Conservation (phyloP, 2,113 vertebrate genomes). For the Zootoca vivipara region DNA sequence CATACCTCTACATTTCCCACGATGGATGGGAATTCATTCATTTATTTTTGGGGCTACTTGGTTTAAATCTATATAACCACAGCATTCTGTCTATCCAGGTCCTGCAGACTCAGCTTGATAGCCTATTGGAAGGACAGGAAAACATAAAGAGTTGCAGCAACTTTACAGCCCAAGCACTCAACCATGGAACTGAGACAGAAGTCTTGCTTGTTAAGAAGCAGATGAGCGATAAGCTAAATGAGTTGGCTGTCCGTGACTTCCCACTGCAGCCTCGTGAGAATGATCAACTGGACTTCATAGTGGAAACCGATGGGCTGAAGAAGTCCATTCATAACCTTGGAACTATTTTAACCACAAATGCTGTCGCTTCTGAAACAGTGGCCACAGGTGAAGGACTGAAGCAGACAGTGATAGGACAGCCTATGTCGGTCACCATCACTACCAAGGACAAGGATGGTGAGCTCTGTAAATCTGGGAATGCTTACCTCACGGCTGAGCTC, state of each 20-base stretch:
- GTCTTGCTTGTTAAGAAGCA: slow-evolving; percentile 97
- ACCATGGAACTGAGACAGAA: slow-evolving; percentile 91
- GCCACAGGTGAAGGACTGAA: slow-evolving; percentile 92
- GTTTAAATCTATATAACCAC: not conserved
- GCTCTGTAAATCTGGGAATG: slow-evolving; percentile 94
- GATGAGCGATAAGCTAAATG: slow-evolving; percentile 91
- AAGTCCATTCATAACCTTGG: slow-evolving; percentile 97
- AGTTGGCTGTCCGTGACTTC: slow-evolving; percentile 87
- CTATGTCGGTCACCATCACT: slow-evolving; percentile 90
- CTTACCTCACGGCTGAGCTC: slow-evolving; percentile 88
- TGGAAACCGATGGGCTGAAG: slow-evolving; percentile 93
- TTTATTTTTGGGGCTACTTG: not conserved
- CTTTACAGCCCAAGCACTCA: slow-evolving; percentile 93
- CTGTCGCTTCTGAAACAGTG: slow-evolving; percentile 91
- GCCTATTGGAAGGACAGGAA: slow-evolving; percentile 91
- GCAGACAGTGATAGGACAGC: slow-evolving; percentile 89
- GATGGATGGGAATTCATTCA: not conserved
- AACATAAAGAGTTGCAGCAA: slow-evolving; percentile 92
- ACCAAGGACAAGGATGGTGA: slow-evolving; percentile 96
- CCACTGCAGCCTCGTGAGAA: slow-evolving; percentile 92
- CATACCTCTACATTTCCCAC: not conserved
- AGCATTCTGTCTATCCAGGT: slow-evolving; percentile 76
- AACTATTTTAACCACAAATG: slow-evolving; percentile 91
- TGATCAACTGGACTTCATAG: slow-evolving; percentile 90
- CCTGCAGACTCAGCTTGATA: slow-evolving; percentile 91